Conservation (phyloP, 1,140 invertebrate genomes). For the Bombus balteatus region DNA sequence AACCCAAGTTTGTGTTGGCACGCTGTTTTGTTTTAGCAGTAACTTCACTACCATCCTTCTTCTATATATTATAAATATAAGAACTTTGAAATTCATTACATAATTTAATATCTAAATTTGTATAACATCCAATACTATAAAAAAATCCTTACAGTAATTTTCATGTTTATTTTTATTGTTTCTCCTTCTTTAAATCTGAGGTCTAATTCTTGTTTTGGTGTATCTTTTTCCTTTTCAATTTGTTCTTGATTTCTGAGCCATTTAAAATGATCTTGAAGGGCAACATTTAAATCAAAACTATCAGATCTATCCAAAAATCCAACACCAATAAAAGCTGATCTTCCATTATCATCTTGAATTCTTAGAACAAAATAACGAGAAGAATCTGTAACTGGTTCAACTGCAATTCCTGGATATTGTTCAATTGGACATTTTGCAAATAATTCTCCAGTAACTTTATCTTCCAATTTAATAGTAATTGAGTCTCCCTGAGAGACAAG, state of each 20-base stretch:
- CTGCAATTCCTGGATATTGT: constrained; percentile 95
- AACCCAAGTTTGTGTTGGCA: constrained; percentile 84
- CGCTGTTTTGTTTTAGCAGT: constrained; percentile 85
- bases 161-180: constrained; percentile 99
- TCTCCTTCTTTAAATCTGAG: constrained; percentile 99
- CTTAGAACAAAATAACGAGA: constrained; percentile 99
- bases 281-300: constrained; percentile 99
- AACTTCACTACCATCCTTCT: constrained; percentile 93
- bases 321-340: constrained; percentile 97
- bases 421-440: constrained; percentile 99
- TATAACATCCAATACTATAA: constrained; percentile 11
- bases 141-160: constrained; percentile 91
- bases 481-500: constrained; percentile 94
- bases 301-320: constrained; percentile 99
- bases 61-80: constrained; percentile 83
- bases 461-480: constrained; percentile 96
- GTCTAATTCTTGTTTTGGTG: constrained; percentile 92
- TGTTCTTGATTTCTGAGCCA: constrained; percentile 96
- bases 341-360: constrained; percentile 97
- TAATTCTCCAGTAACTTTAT: constrained; percentile 96
- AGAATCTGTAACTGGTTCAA: constrained; percentile 98
- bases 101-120: constrained; percentile 6
- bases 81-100: constrained; percentile 24
- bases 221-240: constrained; percentile 91
- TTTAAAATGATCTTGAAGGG: constrained; percentile 99